Base-by-base conservation (phyloP, 2,888 invertebrate genomes). In the Plebejus melissa region DNA sequence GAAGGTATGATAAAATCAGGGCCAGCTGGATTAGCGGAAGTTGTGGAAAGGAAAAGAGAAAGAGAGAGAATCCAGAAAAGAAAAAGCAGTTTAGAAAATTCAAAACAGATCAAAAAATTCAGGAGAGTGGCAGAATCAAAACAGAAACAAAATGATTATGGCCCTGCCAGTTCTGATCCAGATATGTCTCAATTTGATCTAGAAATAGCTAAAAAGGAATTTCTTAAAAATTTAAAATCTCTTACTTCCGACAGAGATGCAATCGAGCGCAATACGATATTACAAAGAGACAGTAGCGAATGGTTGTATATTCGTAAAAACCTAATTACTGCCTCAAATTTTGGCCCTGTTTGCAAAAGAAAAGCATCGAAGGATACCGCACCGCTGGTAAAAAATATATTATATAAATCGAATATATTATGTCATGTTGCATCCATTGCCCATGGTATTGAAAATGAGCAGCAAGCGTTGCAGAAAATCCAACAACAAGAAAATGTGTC, bases 301-400 rank as follows among this genome's bases (percentile, higher is more conserved):
- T 41, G 41, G 41, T 41, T 41, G 4, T 6, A 41, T 1, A 41
- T 41, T 41, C 41, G 41, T 41, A 41, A 41, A 41, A 41, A 41
- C 4, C 41, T 41, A 41, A 41, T 41, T 7, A 41, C 41, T 7
- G 41, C 41, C 41, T 41, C 41, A 7, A 41, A 41, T 41, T 41
- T 41, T 41, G 41, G 41, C 54, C 54, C 54, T 11, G 54, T 54
- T 54, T 54, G 54, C 54, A 54, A 54, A 54, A 54, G 54, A 54
- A 13, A 54, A 54, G 54, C 54, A 54, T 54, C 54, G 11, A 54
- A 54, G 11, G 54, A 54, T 11, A 54, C 54, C 54, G 54, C 54
- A 16, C 54, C 13, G 54, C 54, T 54, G 54, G 54, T 70, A 38
- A 70, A 70, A 70, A 70, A 70, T 70, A 70, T 70, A 38, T n/a